Evolutionary conservation across 2,797 vertebrate genomes (phyloP).

Genomic region (Spheniscus humboldti): DNA sequence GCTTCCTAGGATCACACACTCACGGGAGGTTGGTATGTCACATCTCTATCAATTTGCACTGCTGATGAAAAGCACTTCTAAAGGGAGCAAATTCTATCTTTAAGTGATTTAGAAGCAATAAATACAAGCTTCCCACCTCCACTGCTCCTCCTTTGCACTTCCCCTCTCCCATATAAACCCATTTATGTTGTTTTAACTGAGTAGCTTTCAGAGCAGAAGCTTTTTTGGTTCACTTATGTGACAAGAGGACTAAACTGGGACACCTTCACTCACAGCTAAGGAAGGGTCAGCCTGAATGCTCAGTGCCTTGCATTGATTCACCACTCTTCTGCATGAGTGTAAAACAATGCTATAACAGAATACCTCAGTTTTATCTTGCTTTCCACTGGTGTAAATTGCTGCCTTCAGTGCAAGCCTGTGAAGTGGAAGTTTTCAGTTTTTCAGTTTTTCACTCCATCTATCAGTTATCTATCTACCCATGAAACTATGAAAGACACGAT

Average conservation of each 20-base stretch:
- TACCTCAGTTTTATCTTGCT: background rate
- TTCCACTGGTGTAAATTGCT: background rate
- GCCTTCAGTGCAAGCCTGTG: accelerated
- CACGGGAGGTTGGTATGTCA: background rate
- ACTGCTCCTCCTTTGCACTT: background rate
- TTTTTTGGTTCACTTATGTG: background rate
- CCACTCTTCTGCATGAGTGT: background rate
- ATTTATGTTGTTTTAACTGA: background rate
- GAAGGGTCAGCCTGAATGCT: background rate
- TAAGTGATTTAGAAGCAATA: background rate
- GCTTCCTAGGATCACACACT: background rate
- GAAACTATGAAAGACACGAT: background rate
- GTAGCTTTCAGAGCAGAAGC: background rate
- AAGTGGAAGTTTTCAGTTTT: background rate
- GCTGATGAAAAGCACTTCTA: background rate
- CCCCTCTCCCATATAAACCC: background rate
- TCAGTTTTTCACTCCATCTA: background rate
- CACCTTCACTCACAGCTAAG: background rate
- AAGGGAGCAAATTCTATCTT: background rate
- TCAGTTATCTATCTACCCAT: background rate
- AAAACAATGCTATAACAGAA: background rate
- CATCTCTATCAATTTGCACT: background rate
- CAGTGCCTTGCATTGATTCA: background rate
- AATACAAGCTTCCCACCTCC: background rate
- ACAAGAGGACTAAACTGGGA: background rate